Percentiles rank a stretch among this genome's conserved stretches.
phyloP scores from a whole-genome alignment of 2,797 vertebrate species.

The Carduelis carduelis region DNA sequence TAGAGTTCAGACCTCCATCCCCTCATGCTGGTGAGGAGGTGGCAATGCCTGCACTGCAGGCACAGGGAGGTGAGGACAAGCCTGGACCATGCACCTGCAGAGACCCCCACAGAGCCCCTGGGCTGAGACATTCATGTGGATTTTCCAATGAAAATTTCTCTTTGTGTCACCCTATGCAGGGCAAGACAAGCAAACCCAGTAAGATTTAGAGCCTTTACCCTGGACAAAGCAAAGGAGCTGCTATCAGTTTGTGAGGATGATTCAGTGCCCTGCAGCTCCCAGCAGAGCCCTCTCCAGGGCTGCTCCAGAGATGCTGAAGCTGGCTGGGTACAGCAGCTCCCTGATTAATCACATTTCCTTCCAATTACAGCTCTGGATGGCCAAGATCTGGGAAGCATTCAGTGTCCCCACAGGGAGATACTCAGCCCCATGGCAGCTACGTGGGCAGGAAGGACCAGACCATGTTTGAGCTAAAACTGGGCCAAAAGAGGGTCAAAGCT shows the following conservation, averaged over 20 bases:
- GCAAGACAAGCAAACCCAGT: background rate
- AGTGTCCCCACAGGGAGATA: background rate
- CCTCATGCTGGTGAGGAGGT: background rate
- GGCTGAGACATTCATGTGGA: background rate
- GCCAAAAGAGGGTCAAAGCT: background rate
- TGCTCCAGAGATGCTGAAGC: background rate
- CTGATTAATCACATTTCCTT: background rate
- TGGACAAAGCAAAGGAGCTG: background rate
- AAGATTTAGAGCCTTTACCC: background rate
- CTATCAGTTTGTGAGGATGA: background rate
- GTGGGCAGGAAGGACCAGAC: background rate
- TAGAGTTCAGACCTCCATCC: background rate
- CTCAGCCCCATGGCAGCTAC: background rate
- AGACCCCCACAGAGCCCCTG: background rate
- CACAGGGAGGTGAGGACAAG: background rate
- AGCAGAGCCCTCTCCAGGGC: background rate
- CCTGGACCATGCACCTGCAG: background rate
- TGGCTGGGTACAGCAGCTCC: background rate
- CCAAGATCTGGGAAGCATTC: background rate
- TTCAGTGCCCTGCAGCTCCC: conserved; percentile 7
- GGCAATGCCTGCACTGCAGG: background rate
- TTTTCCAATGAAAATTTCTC: background rate
- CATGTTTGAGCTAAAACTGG: background rate
- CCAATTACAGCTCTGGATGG: background rate
- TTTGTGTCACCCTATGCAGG: background rate